phyloP scores from a whole-genome alignment of 2,797 vertebrate genomes.

The Rousettus madagascariensis region DNA sequence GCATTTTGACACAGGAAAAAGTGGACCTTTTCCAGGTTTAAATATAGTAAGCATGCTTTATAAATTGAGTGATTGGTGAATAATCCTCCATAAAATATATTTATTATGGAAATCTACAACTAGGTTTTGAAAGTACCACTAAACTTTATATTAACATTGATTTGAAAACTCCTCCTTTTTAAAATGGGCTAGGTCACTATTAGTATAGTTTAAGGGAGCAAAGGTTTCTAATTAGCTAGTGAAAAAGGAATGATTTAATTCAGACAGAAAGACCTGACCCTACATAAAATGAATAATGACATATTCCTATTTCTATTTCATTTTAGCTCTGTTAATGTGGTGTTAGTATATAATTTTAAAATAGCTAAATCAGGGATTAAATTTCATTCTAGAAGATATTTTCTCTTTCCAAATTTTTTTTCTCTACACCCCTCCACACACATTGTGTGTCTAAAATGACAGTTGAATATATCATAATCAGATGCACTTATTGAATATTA shows the following conservation, averaged over 20 bases:
- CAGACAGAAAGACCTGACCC: neutral
- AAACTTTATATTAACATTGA: neutral
- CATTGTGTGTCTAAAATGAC: neutral
- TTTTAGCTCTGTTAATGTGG: conserved; percentile 22
- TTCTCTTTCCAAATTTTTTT: conserved; percentile 32
- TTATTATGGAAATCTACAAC: conserved; percentile 33
- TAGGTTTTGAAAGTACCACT: conserved; percentile 33
- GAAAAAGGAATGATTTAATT: conserved; percentile 15
- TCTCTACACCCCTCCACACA: neutral
- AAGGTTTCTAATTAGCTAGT: neutral
- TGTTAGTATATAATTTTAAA: neutral
- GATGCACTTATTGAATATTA: conserved; percentile 28
- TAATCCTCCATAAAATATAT: conserved; percentile 49
- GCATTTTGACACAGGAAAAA: conserved; percentile 64
- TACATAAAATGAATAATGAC: neutral
- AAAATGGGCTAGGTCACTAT: neutral
- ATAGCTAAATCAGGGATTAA: neutral
- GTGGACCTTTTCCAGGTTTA: conserved; percentile 55
- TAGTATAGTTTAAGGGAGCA: neutral
- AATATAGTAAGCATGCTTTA: conserved; percentile 53
- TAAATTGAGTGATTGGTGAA: conserved; percentile 39
- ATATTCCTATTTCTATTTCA: neutral
- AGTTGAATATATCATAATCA: conserved; percentile 10
- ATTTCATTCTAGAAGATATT: conserved; percentile 26
- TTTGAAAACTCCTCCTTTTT: neutral